These are phyloP conservation scores for Pontoporia blainvillei DNA, from an alignment of 2,113 vertebrate genomes.

Conservation along the genomic window DNA sequence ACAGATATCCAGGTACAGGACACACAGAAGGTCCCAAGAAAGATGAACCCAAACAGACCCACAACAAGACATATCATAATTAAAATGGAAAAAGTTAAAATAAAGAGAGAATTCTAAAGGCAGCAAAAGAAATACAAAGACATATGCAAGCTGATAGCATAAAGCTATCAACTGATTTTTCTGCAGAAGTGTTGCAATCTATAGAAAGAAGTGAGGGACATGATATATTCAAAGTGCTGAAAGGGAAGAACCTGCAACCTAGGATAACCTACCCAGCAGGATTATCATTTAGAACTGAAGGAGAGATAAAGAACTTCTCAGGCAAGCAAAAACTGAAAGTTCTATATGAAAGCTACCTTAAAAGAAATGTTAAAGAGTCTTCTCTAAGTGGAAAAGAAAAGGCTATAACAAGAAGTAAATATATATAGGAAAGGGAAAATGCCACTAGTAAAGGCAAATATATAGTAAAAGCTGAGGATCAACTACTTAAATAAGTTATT, in stretches of 20 bases:
- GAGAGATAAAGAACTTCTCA: background rate
- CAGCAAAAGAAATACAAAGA: background rate
- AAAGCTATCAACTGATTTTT: background rate
- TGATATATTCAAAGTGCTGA: background rate
- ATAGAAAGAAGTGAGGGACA: background rate
- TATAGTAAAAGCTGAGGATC: background rate
- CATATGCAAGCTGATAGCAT: background rate
- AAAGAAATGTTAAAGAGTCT: background rate
- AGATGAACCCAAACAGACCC: background rate
- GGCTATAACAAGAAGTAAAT: background rate
- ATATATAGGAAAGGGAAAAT: background rate
- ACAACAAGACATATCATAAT: background rate
- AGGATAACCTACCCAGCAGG: background rate
- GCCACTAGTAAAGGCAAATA: background rate
- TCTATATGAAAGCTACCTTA: background rate
- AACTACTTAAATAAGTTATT: background rate
- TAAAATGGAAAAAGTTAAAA: background rate
- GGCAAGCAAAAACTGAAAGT: background rate
- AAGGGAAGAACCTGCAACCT: background rate
- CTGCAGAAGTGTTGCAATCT: background rate
- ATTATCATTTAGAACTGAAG: background rate
- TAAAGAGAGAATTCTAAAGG: background rate
- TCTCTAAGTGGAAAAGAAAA: background rate
- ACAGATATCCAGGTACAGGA: background rate
- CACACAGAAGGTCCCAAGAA: background rate